phyloP scores from a whole-genome alignment of 2,113 vertebrate species.

The Pelecanus crispus region DNA sequence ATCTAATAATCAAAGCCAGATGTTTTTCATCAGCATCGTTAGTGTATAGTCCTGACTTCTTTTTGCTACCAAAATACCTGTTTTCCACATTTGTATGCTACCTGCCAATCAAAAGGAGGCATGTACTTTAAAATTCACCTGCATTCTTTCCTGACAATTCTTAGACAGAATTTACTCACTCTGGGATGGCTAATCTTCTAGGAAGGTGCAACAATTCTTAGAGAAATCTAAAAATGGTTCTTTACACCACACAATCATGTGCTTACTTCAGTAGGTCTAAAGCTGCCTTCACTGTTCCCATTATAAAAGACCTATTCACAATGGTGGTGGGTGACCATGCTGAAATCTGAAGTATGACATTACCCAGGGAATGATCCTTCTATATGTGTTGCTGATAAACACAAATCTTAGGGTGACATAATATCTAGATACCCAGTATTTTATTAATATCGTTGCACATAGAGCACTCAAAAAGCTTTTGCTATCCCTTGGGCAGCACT shows the following conservation, averaged over 20 bases:
- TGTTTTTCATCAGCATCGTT: not conserved
- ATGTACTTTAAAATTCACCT: not conserved
- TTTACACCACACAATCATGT: not conserved
- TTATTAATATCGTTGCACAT: accelerated
- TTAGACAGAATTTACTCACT: not conserved
- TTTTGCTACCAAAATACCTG: not conserved
- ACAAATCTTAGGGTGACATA: not conserved
- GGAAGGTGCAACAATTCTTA: not conserved
- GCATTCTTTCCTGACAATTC: not conserved
- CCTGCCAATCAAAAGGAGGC: not conserved
- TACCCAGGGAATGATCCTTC: not conserved
- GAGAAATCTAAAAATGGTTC: not conserved
- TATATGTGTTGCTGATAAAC: not conserved
- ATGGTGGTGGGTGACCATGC: not conserved
- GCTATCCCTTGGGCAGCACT: not conserved
- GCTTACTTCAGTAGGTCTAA: not conserved
- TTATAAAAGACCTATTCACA: not conserved
- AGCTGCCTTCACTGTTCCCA: not conserved
- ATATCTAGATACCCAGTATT: not conserved
- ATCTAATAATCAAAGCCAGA: not conserved
- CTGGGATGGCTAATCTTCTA: not conserved
- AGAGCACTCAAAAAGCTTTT: not conserved
- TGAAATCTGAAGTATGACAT: not conserved
- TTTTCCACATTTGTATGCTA: not conserved
- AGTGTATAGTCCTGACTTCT: not conserved